Evolutionary conservation across 2,113 vertebrate genomes (phyloP).

Genomic region (Coryphaenoides rupestris): DNA sequence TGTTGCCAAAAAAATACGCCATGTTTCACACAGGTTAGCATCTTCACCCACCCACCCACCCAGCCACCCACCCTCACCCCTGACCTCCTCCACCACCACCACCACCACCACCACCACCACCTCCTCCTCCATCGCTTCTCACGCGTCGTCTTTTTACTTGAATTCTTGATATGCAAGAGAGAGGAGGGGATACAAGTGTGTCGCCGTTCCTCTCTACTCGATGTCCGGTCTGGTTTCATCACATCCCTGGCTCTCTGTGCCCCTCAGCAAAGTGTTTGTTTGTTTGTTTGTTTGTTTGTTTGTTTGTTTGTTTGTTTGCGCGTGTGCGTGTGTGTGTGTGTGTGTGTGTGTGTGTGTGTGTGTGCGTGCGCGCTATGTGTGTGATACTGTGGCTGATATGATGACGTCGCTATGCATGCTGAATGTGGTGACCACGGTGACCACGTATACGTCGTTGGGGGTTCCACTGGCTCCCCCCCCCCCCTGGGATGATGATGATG

Average conservation of each 20-base stretch:
- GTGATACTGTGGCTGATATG: not conserved
- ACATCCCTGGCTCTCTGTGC: too few species aligned
- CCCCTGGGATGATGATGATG: constrained; percentile 29
- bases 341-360: too few species aligned
- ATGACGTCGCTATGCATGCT: constrained; percentile 54
- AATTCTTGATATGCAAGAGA: constrained; percentile 73
- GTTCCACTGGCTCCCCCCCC: not conserved
- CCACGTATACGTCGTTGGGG: too few species aligned
- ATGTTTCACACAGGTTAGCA: constrained; percentile 26
- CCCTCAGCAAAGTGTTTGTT: too few species aligned
- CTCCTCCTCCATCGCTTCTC: constrained; percentile 23
- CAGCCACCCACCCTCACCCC: too few species aligned
- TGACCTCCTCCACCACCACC: constrained; percentile 1
- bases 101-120: not conserved
- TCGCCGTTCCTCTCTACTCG: constrained; percentile 37
- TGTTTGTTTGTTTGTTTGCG: too few species aligned
- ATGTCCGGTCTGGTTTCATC: too few species aligned
- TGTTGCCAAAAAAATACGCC: constrained; percentile 60
- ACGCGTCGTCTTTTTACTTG: constrained; percentile 66
- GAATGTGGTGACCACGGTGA: constrained; percentile 12
- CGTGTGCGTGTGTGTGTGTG: too few species aligned
- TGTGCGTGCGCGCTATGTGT: too few species aligned
- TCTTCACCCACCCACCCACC: not conserved
- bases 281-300: too few species aligned
- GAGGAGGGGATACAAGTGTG: constrained; percentile 43